A percentile compares a stretch with the other conserved stretches of the same genome.
Conservation (phyloP, 2,113 vertebrate genomes). For the Salvelinus namaycush region DNA sequence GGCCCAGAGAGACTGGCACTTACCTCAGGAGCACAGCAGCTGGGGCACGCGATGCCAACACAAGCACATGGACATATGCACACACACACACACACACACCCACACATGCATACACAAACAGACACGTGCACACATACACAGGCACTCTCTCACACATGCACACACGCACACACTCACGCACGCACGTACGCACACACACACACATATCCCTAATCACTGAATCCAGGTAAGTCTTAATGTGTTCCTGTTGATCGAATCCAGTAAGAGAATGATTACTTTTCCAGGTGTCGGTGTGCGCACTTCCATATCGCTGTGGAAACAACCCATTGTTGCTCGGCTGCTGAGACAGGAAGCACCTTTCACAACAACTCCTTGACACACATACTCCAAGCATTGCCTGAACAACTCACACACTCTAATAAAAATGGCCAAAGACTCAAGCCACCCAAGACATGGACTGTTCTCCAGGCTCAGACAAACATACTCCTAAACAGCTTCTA, state of each 20-base stretch:
- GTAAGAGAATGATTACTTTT: slow-evolving; percentile 64
- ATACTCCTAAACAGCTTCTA: no score
- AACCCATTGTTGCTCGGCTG: slow-evolving; percentile 72
- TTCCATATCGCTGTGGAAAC: slow-evolving; percentile 69
- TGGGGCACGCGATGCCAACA: not conserved
- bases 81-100: not conserved
- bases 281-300: slow-evolving; percentile 68
- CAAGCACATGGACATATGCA: not conserved
- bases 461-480: no score
- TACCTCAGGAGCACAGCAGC: not conserved
- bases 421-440: no score
- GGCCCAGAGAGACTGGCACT: slow-evolving; percentile 5
- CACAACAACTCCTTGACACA: slow-evolving; percentile 62
- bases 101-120: not conserved
- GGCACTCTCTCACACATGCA: not conserved
- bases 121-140: not conserved
- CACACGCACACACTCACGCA: not conserved
- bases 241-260: slow-evolving; percentile 57
- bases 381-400: no score
- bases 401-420: not conserved
- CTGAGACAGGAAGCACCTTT: slow-evolving; percentile 76
- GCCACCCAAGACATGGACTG: no score
- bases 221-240: slow-evolving; percentile 36
- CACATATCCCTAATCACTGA: slow-evolving; percentile 24
- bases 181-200: not conserved